Evolutionary conservation across 2,113 vertebrate species (phyloP).

Genomic region (Anoplopoma fimbria): DNA sequence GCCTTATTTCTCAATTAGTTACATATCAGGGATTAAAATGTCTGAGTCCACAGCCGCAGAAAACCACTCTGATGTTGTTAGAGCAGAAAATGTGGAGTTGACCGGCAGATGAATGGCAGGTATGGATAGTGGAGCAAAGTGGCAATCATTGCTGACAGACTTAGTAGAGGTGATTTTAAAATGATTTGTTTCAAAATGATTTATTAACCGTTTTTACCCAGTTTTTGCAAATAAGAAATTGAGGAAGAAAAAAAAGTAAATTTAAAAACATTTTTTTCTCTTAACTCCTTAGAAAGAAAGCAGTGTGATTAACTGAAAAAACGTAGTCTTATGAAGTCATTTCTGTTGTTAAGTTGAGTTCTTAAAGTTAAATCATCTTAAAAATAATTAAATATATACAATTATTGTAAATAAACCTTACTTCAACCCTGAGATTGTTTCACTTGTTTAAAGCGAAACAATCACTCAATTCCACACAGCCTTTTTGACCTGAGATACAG

Average conservation of each 20-base stretch:
- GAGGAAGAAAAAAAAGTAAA: too few species aligned
- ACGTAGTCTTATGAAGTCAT: neutral
- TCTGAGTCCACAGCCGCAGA: conserved; percentile 26
- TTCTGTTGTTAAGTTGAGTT: neutral
- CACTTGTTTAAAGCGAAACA: neutral
- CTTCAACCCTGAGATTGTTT: neutral
- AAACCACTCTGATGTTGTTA: conserved; percentile 28
- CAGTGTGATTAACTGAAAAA: neutral
- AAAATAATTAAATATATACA: neutral
- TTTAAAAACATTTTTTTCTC: neutral
- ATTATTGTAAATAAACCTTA: neutral
- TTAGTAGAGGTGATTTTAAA: neutral
- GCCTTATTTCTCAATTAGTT: conserved; percentile 41
- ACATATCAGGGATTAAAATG: conserved; percentile 52
- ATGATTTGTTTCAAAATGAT: neutral
- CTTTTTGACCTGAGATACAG: neutral
- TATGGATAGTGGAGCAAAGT: conserved; percentile 25
- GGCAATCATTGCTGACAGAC: conserved; percentile 43
- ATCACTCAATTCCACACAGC: neutral
- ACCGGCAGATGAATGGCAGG: conserved; percentile 45
- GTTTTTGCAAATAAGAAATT: neutral
- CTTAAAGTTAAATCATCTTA: neutral
- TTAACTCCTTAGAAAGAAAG: neutral
- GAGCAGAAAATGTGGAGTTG: conserved; percentile 39
- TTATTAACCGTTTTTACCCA: neutral